phyloP scores from a whole-genome alignment of 2,888 invertebrate genomes.

The Heliconius ethilla region DNA sequence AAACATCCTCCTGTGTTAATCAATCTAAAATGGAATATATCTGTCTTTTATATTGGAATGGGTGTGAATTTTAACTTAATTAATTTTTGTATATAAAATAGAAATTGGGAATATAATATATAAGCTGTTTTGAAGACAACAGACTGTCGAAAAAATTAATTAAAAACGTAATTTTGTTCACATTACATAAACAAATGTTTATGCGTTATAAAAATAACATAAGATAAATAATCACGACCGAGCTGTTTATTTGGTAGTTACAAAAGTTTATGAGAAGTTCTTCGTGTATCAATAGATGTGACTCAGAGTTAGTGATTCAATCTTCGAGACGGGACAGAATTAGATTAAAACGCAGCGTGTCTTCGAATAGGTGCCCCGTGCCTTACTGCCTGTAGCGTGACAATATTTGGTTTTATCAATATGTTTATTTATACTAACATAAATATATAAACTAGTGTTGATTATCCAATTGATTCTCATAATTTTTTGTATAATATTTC shows the following conservation, averaged over 20 bases:
- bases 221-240: neutral
- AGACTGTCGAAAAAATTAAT: neutral
- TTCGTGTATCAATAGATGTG: conserved; percentile 49
- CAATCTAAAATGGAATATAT: too few relatives aligned
- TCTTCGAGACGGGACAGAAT: conserved; percentile 57
- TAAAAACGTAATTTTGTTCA: neutral
- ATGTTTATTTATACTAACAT: neutral
- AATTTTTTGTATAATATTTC: neutral
- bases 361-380: neutral
- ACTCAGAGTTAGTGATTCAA: conserved; percentile 54
- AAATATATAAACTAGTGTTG: neutral
- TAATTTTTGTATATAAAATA: too few relatives aligned
- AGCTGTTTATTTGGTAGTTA: conserved; percentile 44
- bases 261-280: conserved; percentile 29
- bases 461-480: neutral
- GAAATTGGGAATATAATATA: neutral
- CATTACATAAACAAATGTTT: neutral
- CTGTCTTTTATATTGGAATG: too few relatives aligned
- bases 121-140: neutral
- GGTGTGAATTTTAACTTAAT: too few relatives aligned
- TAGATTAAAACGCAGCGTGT: conserved; percentile 55
- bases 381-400: neutral
- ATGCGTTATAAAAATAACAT: neutral
- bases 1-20: too few relatives aligned
- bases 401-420: neutral